Base-by-base conservation (phyloP, 2,888 invertebrate species). In the Chironomus riparius region DNA sequence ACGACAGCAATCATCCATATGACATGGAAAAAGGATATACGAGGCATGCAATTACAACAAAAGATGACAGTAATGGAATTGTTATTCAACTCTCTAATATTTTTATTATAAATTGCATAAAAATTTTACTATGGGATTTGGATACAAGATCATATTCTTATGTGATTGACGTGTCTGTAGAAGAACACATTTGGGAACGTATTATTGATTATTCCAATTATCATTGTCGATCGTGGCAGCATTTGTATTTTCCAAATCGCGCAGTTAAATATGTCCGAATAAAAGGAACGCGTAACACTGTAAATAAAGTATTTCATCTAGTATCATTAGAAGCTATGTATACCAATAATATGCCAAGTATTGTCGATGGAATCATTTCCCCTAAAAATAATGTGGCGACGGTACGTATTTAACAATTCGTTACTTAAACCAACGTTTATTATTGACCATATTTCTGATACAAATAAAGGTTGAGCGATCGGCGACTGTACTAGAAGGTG, bases 201-300 rank as follows among this genome's bases (percentile, higher is more conserved):
- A 92, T 99, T 76, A 89, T 98, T 78, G 98, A 99, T 85, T 93
- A 98, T 86, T 92, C 93, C 78, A 87, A 90, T 78, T 97, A 93
- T 86, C 91, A 92, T 82, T 99, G 99, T 83, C 91, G 99, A 77
- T 97, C 97, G 18, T 97, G 96, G 95, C 99, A 99, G 86, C 91
- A 90, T 82, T 88, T 99, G 70, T 97, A 94, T 86, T 99, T 99
- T 85, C 89, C 91, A 79, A 89, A 93, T 48, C 85, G 94, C 77
- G 97, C 98, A 75, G 94, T 97, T 78, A 92, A 91, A 84, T 94
- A 88, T 83, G 90, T 94, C 79, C 88, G 89, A 79, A 85, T 93
- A 77, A 90, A 92, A 75, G 98, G 98, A 79, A 97, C 97, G 21
- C 92, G 95, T 83, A 98, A 98, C 83, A 96, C 97, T 15, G 94